Conservation (phyloP, 2,888 invertebrate species). For the Stratiomys singularior region DNA sequence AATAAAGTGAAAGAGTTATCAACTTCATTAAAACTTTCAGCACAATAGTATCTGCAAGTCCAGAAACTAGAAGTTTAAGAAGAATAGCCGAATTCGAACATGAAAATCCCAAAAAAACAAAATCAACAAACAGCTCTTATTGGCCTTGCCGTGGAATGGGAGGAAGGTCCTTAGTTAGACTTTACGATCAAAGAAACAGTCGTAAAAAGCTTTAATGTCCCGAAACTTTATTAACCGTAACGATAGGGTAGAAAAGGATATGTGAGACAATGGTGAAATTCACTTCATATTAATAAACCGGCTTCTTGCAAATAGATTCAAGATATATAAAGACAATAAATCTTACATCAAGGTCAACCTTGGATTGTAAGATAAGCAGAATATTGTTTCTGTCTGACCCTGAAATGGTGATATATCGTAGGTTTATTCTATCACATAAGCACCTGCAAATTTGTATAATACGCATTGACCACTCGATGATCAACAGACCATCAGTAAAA, state of each 20-base stretch:
- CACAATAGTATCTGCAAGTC: slow-evolving; percentile 15
- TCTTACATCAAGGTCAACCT: background rate
- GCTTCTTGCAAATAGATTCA: slow-evolving; percentile 34
- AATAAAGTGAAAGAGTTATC: slow-evolving; percentile 44
- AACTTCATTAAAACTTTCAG: slow-evolving; percentile 45
- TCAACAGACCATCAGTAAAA: too few relatives aligned
- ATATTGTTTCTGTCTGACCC: slow-evolving; percentile 20
- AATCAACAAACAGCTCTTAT: background rate
- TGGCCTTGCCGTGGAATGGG: background rate
- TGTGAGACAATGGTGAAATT: background rate
- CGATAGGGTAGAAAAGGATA: slow-evolving; percentile 32
- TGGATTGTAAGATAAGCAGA: background rate
- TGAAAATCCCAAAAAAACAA: background rate
- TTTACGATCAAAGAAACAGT: slow-evolving; percentile 36
- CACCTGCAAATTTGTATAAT: too few relatives aligned
- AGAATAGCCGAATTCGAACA: background rate
- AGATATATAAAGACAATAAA: background rate
- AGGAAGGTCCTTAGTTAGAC: slow-evolving; percentile 39
- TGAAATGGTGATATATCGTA: too few relatives aligned
- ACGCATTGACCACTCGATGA: too few relatives aligned
- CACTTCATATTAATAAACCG: slow-evolving; percentile 30
- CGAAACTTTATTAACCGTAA: slow-evolving; percentile 44
- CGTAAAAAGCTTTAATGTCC: slow-evolving; percentile 44
- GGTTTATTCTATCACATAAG: too few relatives aligned
- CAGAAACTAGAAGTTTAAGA: background rate